Evolutionary conservation across 2,797 vertebrate genomes (phyloP).

Genomic region (Naso thynnoides): DNA sequence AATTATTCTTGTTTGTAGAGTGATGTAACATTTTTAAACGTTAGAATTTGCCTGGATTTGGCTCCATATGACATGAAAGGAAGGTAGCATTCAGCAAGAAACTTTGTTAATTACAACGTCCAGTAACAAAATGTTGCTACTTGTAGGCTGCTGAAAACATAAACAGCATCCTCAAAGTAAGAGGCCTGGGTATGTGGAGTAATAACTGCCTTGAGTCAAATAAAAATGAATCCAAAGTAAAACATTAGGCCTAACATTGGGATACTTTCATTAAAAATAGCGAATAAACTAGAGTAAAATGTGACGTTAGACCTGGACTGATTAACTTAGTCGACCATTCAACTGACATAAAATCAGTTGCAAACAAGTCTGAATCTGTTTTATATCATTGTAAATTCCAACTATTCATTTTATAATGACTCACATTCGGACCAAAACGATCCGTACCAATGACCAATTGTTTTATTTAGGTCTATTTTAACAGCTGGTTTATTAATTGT

Average conservation of each 20-base stretch:
- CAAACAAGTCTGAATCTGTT: no score
- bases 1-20: not conserved
- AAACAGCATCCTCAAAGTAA: not conserved
- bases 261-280: no score
- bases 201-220: not conserved
- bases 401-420: no score
- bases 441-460: no score
- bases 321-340: no score
- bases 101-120: not conserved
- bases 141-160: not conserved
- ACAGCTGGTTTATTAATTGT: not conserved
- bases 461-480: accelerated
- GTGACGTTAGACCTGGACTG: not conserved
- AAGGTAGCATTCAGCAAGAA: not conserved
- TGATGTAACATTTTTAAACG: not conserved
- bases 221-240: not conserved
- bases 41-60: no score
- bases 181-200: not conserved
- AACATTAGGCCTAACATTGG: not conserved
- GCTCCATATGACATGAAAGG: not conserved
- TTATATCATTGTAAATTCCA: no score
- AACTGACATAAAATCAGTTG: not conserved
- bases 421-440: no score
- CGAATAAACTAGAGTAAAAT: not conserved
- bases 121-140: not conserved